Evolutionary conservation across 2,797 vertebrate species (phyloP), one percentile per base, ranked within the genome.

Genomic region (Notolabrus celidotus): DNA sequence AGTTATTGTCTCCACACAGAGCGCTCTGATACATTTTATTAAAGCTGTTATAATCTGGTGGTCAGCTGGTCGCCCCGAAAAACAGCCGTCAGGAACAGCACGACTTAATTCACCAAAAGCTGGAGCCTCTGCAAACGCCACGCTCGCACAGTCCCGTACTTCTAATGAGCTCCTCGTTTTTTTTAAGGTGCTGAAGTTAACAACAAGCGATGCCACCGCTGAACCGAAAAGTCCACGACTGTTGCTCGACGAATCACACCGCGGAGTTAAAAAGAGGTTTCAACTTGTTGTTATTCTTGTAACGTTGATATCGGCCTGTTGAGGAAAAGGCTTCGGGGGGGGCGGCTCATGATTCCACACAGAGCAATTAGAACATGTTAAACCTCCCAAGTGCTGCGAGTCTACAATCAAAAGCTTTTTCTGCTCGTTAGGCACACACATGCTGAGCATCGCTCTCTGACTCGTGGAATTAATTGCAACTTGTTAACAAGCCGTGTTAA

Each of bases 391-490:
- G 59, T 7, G 11, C 10, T 61, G 7, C 3, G 2, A 34, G 43
- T 71, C 50, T n/a, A 17, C 42, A 68, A 69, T 77, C n/a, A 50
- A 47, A 80, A 56, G 46, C 36, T 25, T 60, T n/a, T 45, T 59
- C 53, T 54, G n/a, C 59, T 57, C 1, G 7, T 78, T 79, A 38
- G 43, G 23, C 17, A 29, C 2, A 47, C 22, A 25, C 22, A 2
- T n/a, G n/a, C 10, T 6, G 8, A 38, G 22, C 46, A 23, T 25
- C 14, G 22, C 29, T 31, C 29, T 72, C 43, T 67, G 74, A 64
- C 70, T 70, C 70, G 63, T 79, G 76, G 66, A 81, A 82, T 86
- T 70, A 86, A 82, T 77, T 80, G 62, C 41, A 67, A 73, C 47
- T 58, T 74, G 61, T 86, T 67, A 79, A 68, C 50, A 60, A 52